A percentile compares a stretch with the other conserved stretches of the same genome.
phyloP scores from a whole-genome alignment of 2,797 vertebrate species.

The Pelodytes ibericus region DNA sequence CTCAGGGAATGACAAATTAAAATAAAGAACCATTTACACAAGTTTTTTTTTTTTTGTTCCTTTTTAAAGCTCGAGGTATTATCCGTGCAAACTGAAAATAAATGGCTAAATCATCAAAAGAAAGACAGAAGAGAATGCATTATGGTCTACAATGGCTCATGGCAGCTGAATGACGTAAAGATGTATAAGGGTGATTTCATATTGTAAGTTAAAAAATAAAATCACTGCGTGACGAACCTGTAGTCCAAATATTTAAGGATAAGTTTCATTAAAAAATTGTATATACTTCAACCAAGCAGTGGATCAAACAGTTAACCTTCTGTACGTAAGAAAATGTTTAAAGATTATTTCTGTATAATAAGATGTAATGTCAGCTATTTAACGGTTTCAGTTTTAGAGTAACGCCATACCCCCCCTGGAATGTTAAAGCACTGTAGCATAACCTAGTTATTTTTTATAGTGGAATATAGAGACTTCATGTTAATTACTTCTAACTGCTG shows the following conservation, averaged over 20 bases:
- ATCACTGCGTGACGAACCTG: neutral
- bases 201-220: neutral
- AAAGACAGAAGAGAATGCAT: neutral
- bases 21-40: slow-evolving; percentile 48
- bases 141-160: neutral
- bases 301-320: too few relatives aligned
- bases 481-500: too few relatives aligned
- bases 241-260: neutral
- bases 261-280: too few relatives aligned
- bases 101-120: slow-evolving; percentile 11
- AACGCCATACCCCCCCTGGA: too few relatives aligned
- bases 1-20: slow-evolving; percentile 43
- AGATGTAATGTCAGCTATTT: too few relatives aligned
- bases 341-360: too few relatives aligned
- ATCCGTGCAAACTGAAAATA: slow-evolving; percentile 1
- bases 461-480: too few relatives aligned
- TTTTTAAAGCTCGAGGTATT: neutral
- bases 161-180: neutral
- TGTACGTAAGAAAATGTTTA: too few relatives aligned
- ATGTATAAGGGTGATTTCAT: neutral
- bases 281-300: too few relatives aligned
- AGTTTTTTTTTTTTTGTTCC: neutral
- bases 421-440: too few relatives aligned
- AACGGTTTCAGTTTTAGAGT: too few relatives aligned
- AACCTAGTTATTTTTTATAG: too few relatives aligned